Evolutionary conservation across 2,113 vertebrate genomes (phyloP).

Genomic region (Oenanthe oenanthe): DNA sequence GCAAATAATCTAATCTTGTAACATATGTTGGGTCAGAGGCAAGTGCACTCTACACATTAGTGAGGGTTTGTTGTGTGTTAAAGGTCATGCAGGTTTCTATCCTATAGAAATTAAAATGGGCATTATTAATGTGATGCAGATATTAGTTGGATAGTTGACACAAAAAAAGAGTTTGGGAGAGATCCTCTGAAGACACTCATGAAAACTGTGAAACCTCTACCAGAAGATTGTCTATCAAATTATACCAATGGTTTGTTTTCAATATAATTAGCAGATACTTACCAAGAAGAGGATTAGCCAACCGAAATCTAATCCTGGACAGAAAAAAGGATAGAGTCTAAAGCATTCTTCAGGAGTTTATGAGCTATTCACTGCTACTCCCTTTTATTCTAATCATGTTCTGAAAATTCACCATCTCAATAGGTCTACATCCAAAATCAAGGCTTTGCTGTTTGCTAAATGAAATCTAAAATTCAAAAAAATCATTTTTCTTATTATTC

Average conservation of each 20-base stretch:
- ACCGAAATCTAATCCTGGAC: background rate
- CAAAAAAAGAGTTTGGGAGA: background rate
- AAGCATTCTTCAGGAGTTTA: background rate
- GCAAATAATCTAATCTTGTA: background rate
- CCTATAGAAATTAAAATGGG: background rate
- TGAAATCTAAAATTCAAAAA: background rate
- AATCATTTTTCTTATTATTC: background rate
- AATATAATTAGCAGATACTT: background rate
- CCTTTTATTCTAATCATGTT: background rate
- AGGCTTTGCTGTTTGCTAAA: background rate
- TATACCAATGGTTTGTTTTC: background rate
- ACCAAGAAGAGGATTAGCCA: background rate
- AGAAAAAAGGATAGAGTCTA: background rate
- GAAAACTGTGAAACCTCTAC: background rate
- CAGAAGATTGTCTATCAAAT: background rate
- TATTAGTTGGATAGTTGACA: background rate
- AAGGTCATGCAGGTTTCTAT: background rate
- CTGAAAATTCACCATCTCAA: background rate
- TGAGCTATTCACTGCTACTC: background rate
- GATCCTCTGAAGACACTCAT: background rate
- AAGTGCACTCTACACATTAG: background rate
- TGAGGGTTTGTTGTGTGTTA: background rate
- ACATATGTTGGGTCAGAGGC: fast-evolving
- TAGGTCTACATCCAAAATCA: background rate
- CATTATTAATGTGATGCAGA: background rate